These are phyloP conservation scores for Gopherus evgoodei DNA, from an alignment of 2,113 vertebrate species.

Conservation along the genomic window DNA sequence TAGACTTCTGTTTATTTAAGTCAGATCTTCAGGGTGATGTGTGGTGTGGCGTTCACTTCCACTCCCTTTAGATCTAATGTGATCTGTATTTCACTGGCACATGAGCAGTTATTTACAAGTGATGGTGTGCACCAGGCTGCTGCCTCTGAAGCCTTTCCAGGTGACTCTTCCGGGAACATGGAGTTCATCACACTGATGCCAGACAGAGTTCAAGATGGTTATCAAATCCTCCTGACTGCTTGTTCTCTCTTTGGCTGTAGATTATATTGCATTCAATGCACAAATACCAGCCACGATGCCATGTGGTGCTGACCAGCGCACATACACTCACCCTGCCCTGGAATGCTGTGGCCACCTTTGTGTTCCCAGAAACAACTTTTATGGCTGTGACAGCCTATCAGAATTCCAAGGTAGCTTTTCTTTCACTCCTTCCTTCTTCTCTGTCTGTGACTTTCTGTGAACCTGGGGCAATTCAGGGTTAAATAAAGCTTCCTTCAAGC, in stretches of 20 bases:
- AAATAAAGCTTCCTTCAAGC: background rate
- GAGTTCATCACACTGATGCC: background rate
- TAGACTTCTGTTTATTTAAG: background rate
- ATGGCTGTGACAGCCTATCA: conserved; percentile 82
- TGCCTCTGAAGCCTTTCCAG: background rate
- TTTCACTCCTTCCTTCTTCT: background rate
- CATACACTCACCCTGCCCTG: conserved; percentile 75
- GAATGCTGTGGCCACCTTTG: fast-evolving
- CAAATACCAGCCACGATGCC: conserved; percentile 79
- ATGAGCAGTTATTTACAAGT: background rate
- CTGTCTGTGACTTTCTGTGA: background rate
- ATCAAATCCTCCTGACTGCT: background rate
- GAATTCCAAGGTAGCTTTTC: conserved; percentile 61
- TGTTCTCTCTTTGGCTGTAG: conserved; percentile 9
- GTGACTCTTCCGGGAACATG: background rate
- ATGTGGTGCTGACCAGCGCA: conserved; percentile 81
- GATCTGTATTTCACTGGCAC: background rate
- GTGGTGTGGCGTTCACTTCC: background rate
- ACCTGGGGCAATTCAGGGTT: background rate
- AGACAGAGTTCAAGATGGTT: background rate
- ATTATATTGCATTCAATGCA: conserved; percentile 81
- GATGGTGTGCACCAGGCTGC: background rate
- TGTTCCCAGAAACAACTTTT: conserved; percentile 81
- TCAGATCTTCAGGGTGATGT: background rate
- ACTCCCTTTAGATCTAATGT: background rate